A percentile compares a stretch with the other conserved stretches of the same genome.
Conservation (phyloP, 2,888 invertebrate genomes). For the Trichopoda pennipes region DNA sequence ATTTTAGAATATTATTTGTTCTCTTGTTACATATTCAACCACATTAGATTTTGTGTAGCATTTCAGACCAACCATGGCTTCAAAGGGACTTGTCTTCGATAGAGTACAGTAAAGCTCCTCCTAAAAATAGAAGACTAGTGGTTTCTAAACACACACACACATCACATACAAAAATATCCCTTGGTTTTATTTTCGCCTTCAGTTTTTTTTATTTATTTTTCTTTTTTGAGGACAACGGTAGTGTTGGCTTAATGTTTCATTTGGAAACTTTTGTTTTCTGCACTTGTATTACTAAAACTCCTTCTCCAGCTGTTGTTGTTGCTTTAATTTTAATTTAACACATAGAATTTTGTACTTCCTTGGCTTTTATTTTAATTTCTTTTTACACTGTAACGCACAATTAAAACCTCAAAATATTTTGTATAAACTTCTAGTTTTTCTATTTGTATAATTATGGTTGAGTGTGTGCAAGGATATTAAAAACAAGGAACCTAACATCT, state of each 20-base stretch:
- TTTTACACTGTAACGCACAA: constrained; percentile 68
- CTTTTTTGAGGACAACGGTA: constrained; percentile 24
- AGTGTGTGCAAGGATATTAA: constrained; percentile 16
- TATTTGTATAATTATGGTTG: not conserved
- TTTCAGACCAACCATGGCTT: constrained; percentile 51
- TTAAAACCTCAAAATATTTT: constrained; percentile 69
- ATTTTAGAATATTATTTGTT: constrained; percentile 53
- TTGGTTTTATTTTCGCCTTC: constrained; percentile 1
- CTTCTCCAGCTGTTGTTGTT: constrained; percentile 1
- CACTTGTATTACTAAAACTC: not conserved
- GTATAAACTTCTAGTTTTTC: constrained; percentile 51
- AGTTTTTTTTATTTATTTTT: no score
- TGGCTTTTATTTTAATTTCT: constrained; percentile 25
- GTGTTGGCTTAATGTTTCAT: constrained; percentile 47
- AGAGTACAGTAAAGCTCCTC: constrained; percentile 24
- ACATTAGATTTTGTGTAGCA: constrained; percentile 47
- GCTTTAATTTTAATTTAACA: constrained; percentile 43
- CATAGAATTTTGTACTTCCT: constrained; percentile 44
- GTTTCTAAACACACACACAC: constrained; percentile 4
- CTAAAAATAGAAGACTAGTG: constrained; percentile 32
- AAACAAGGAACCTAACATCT: constrained; percentile 56
- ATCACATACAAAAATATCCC: not conserved
- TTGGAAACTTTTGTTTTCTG: constrained; percentile 47
- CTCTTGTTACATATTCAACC: constrained; percentile 32
- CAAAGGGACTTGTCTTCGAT: constrained; percentile 67